Base-by-base conservation (phyloP, 2,888 invertebrate genomes). In the Chalcosyrphus nemorum region DNA sequence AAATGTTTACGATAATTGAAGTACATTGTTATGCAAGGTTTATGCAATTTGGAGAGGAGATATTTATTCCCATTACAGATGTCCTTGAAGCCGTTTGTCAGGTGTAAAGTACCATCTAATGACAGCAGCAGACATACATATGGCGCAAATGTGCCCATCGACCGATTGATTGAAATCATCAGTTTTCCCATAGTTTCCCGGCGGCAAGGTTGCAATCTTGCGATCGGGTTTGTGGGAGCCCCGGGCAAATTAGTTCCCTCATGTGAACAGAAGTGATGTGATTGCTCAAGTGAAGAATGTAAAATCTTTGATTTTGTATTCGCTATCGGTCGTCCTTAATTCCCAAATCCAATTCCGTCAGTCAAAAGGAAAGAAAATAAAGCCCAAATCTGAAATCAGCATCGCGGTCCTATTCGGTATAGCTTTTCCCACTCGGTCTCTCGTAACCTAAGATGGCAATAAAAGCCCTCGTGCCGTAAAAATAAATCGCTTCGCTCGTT, bases 401-500 rank as follows among this genome's bases (percentile, higher is more conserved):
- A 47, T 50, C 63, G 43, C 54, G 38, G 32, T 70, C 65, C 74
- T 65, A 70, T 59, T 74, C 43, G 15, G 41, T 57, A 29, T 45
- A 54, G 11, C 50, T 41, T 11, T 45, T 54, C 15, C 32, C 24
- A 43, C 32, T 72, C 52, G 63, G 47, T 27, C 7, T 29, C 29
- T 5, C 29, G 24, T 11, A 57, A 65, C 52, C 35, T 57, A 71
- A 59, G 70, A 78, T 50, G 45, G 74, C 74, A 29, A 80, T 84
- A 84, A 84, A n/a, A 84, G 57, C 45, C 63, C 50, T 57, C 27
- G 63, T 57, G 74, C 38, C 43, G 75, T 84, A 65, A 84, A 81
- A 84, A 80, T 80, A 84, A 84, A 84, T 84, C 65, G 84, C 74
- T 84, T 80, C 74, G 74, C 65, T 84, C 70, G 70, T 70, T 70